Percentiles rank a stretch among this genome's conserved stretches.
phyloP scores from a whole-genome alignment of 2,113 vertebrate genomes.

The Empidonax alnorum region DNA sequence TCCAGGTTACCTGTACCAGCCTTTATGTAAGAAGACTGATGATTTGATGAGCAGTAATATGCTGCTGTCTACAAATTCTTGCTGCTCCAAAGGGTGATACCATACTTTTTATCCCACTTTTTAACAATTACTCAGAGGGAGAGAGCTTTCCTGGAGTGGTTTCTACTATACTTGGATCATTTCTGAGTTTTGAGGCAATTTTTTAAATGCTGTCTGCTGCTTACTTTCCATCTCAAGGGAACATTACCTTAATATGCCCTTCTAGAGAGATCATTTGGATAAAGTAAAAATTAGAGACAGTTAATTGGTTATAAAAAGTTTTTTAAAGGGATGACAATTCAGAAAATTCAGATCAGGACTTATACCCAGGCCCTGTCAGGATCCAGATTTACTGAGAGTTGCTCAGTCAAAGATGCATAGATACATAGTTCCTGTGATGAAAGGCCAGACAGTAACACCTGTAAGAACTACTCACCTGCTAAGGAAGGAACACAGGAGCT shows the following conservation, averaged over 20 bases:
- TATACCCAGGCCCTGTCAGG: neutral
- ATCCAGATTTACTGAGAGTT: neutral
- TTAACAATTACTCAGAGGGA: neutral
- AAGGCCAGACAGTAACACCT: neutral
- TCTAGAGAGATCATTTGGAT: neutral
- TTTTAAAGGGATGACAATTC: neutral
- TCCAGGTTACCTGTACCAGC: slow-evolving; percentile 22
- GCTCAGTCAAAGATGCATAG: neutral
- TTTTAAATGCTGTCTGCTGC: neutral
- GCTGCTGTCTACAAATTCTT: neutral
- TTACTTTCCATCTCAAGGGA: neutral
- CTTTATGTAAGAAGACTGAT: neutral
- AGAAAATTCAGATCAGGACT: neutral
- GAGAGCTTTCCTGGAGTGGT: neutral
- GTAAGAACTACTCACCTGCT: neutral
- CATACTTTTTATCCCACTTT: neutral
- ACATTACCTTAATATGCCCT: neutral
- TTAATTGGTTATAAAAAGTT: neutral
- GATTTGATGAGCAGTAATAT: neutral
- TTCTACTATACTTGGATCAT: neutral
- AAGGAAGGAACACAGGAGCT: neutral
- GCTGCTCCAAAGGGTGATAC: neutral
- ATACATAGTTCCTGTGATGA: neutral
- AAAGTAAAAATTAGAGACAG: neutral
- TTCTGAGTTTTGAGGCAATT: neutral